phyloP scores from a whole-genome alignment of 2,888 invertebrate genomes.

The Lissocephala sabroskyi region DNA sequence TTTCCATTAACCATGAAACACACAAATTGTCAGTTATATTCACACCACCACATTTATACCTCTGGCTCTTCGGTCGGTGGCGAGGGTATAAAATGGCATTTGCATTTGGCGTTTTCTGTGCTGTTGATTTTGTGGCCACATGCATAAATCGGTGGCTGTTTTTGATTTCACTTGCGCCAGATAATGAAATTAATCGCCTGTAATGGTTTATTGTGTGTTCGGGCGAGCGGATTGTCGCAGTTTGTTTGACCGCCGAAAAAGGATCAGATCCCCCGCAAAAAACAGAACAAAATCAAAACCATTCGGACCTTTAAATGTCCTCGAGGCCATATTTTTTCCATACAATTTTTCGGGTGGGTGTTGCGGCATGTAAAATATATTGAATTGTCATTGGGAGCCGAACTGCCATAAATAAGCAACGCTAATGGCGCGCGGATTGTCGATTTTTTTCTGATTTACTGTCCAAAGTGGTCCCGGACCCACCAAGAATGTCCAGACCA shows the following conservation, averaged over 20 bases:
- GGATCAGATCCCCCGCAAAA: neutral
- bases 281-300: neutral
- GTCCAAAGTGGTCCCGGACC: constrained; percentile 19
- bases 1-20: too few relatives aligned
- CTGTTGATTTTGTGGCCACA: constrained; percentile 34
- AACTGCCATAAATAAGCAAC: constrained; percentile 51
- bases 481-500: too few relatives aligned
- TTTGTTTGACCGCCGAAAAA: constrained; percentile 35
- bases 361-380: constrained; percentile 41
- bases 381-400: constrained; percentile 58
- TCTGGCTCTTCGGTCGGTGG: too few relatives aligned
- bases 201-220: constrained; percentile 64
- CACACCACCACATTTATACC: too few relatives aligned
- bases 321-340: too few relatives aligned
- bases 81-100: too few relatives aligned
- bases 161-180: constrained; percentile 52
- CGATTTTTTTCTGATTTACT: constrained; percentile 55
- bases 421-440: constrained; percentile 53
- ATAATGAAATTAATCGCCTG: constrained; percentile 64
- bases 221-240: constrained; percentile 33
- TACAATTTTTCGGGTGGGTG: too few relatives aligned
- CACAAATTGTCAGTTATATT: too few relatives aligned
- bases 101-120: neutral
- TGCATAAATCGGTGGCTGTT: constrained; percentile 55
- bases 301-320: too few relatives aligned